Evolutionary conservation across 2,888 invertebrate genomes (phyloP), one percentile per base, ranked within the genome.

Genomic region (Leptogaster cylindrica): DNA sequence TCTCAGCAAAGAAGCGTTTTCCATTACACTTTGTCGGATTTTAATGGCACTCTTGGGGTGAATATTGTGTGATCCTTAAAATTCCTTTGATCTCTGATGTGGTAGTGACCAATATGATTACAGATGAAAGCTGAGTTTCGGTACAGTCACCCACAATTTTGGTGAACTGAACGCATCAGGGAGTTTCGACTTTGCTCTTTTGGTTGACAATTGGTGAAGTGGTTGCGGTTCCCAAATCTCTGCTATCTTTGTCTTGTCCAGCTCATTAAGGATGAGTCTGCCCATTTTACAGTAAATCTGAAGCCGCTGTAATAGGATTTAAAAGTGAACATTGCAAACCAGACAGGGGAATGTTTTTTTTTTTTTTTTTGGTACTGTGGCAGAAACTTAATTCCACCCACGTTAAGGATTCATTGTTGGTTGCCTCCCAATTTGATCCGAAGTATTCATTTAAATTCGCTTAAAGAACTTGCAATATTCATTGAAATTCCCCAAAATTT

Each of bases 21-120:
- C 52, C 69, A 64, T 69, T 63, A 69, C 69, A 66, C 33, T 66
- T 65, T 55, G 67, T 48, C 20, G 69, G 52, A 63, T 64, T 66
- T 66, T 66, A 69, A 69, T 66, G 44, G 68, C 50, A 50, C 58
- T 55, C 31, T 58, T 46, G 61, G 46, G 20, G 66, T 44, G 63
- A 41, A 33, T 63, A 28, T 51, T 55, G 61, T 63, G 69, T 63
- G 66, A 68, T 68, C 66, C 69, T 66, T 66, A 55, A 51, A 69
- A 69, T 69, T 69, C 64, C 69, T 69, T 69, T 69, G 69, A 69
- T 69, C 66, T 69, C 55, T 69, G 68, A 68, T 69, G 69, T 55
- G 41, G 44, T 23, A 64, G 64, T 69, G 69, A 69, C 69, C 69
- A 66, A 69, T 52, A 64, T 64, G 69, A 69, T 69, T 69, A 69